These are phyloP conservation scores for Carposina sasakii DNA, from an alignment of 1,140 invertebrate species.

Conservation along the genomic window DNA sequence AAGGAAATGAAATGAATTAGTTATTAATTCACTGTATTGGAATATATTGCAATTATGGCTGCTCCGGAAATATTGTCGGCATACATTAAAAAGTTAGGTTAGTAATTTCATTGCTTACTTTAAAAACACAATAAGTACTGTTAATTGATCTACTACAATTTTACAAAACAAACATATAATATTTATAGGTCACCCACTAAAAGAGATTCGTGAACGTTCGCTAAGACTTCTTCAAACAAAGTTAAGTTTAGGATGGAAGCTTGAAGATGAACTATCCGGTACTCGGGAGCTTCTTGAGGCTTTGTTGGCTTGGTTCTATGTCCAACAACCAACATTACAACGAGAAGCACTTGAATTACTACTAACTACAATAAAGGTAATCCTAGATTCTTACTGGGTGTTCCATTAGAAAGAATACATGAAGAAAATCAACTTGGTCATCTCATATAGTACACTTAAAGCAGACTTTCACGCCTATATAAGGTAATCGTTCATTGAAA, in stretches of 20 bases:
- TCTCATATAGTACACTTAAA: too few species aligned
- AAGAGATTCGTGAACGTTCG: constrained; percentile 59
- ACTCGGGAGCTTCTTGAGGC: constrained; percentile 45
- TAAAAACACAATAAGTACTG: background rate
- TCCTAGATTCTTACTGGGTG: too few species aligned
- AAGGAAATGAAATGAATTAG: too few species aligned
- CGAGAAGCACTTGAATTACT: constrained; percentile 47
- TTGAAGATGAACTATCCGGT: constrained; percentile 47
- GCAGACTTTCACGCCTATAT: too few species aligned
- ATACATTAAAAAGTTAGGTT: constrained; percentile 56
- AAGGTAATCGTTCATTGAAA: too few species aligned
- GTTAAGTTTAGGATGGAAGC: constrained; percentile 50
- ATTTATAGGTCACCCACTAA: constrained; percentile 50
- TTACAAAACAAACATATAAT: too few species aligned
- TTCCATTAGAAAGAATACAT: too few species aligned
- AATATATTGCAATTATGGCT: too few species aligned
- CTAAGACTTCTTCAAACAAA: constrained; percentile 45
- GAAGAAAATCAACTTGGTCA: too few species aligned
- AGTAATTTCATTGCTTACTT: constrained; percentile 13
- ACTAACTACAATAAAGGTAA: constrained; percentile 46
- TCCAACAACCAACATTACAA: constrained; percentile 39
- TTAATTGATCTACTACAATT: too few species aligned
- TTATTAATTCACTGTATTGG: too few species aligned
- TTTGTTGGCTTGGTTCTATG: constrained; percentile 49
- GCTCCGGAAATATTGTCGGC: constrained; percentile 27